Conservation (phyloP, 2,113 vertebrate species). For the Paedocypris sp. region DNA sequence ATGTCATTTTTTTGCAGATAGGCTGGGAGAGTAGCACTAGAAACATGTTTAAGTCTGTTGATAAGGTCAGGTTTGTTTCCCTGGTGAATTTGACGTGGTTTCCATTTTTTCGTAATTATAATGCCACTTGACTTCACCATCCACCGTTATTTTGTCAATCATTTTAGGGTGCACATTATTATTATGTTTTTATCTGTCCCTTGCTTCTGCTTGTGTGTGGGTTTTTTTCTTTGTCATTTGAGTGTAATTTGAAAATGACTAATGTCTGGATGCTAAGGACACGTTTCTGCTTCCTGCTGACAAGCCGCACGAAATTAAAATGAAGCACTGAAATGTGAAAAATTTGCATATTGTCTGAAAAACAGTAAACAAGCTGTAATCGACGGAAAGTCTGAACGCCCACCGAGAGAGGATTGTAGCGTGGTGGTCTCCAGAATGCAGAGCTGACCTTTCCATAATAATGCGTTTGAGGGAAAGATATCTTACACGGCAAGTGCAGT, state of each 20-base stretch:
- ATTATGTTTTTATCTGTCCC: no score
- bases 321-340: neutral
- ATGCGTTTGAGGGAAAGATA: neutral
- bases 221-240: neutral
- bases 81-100: no score
- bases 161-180: no score
- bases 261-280: neutral
- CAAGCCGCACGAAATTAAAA: neutral
- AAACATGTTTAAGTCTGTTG: no score
- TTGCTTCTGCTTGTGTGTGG: no score
- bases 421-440: neutral
- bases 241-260: neutral
- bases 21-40: no score
- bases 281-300: neutral
- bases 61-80: no score
- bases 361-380: neutral
- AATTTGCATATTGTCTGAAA: neutral
- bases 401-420: neutral
- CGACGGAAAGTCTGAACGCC: neutral
- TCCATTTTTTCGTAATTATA: no score
- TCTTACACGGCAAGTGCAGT: neutral
- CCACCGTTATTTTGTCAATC: no score
- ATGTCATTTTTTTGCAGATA: no score
- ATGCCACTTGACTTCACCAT: no score
- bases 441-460: neutral